A percentile compares a stretch with the other conserved stretches of the same genome.
phyloP scores from a whole-genome alignment of 2,888 invertebrate genomes.

The Monopis laevigella region DNA sequence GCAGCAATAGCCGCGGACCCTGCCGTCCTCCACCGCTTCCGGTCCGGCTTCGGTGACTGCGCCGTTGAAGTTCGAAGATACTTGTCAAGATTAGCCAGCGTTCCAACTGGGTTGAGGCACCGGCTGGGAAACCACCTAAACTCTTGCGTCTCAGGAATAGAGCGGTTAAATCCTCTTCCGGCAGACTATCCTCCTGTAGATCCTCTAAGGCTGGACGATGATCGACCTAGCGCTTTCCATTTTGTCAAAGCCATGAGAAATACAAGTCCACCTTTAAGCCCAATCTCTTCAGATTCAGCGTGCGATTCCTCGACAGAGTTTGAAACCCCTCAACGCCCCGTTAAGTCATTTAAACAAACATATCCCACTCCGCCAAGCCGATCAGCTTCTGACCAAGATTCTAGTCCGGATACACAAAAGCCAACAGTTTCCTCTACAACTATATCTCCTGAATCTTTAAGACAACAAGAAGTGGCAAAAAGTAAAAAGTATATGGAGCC shows the following conservation, averaged over 20 bases:
- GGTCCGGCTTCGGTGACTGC: constrained; percentile 89
- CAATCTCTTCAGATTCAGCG: constrained; percentile 75
- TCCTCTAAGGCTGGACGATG: constrained; percentile 48
- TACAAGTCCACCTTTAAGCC: constrained; percentile 76
- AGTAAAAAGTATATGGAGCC: constrained; percentile 54
- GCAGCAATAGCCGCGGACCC: constrained; percentile 87
- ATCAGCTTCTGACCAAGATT: constrained; percentile 64
- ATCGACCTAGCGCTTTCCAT: constrained; percentile 54
- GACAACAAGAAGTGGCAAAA: constrained; percentile 41
- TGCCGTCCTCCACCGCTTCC: constrained; percentile 83
- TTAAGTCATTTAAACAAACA: constrained; percentile 38
- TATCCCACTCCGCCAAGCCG: constrained; percentile 70
- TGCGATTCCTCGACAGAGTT: constrained; percentile 69
- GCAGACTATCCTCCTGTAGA: constrained; percentile 68
- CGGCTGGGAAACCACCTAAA: constrained; percentile 73
- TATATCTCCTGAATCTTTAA: constrained; percentile 50
- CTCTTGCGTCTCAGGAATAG: constrained; percentile 70
- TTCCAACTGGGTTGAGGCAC: constrained; percentile 65
- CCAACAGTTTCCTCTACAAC: constrained; percentile 64
- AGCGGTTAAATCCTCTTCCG: constrained; percentile 32
- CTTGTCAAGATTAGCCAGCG: constrained; percentile 72
- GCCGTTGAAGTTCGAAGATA: constrained; percentile 83
- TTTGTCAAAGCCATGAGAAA: constrained; percentile 48
- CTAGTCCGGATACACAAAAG: constrained; percentile 59
- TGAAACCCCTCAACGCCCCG: constrained; percentile 59